Base-by-base conservation (phyloP, 1,140 invertebrate genomes). In the Lordiphosa stackelbergi region DNA sequence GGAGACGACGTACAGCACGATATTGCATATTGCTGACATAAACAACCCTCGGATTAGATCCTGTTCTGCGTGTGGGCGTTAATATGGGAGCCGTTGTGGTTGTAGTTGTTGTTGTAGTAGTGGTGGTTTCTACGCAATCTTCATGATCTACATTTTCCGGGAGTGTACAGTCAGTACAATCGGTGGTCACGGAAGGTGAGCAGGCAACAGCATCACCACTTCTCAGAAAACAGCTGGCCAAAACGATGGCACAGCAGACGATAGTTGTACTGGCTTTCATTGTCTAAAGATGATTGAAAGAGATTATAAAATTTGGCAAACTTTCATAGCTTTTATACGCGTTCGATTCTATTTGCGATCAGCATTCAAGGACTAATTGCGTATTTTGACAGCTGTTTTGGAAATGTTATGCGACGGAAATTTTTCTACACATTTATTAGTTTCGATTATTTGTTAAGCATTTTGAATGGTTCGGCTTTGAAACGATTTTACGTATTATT, bases 201-300 rank as follows among this genome's bases (percentile, higher is more conserved):
- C 66, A 69, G 28, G 65, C 54, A 9, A 69, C 19, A 19, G 66
- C 66, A 1, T 69, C 65, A 4, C 11, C 47, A 22, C 22, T 47
- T 31, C 36, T 51, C n/a, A 53, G 4, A 10, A 51, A 42, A 3
- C 52, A 63, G 12, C 24, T 34, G 12, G 37, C 24, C 38, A 69
- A 53, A 60, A 69, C 34, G 16, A 70, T 8, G 37, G 52, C 8
- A 5, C 5, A 31, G 10, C 10, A 34, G 7, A 41, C 12, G 10
- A 66, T 41, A n/a, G 11, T 58, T n/a, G 38, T 7, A 19, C 9
- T 37, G 35, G 11, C 28, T 36, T 6, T 55, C 56, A 69, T 61
- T 5, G 19, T 56, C 31, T 13, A 8, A 6, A 11, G n/a, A 42
- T 45, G 45, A 65, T 66, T 60, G 24, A 28, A 37, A 31, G 24